Conservation (phyloP, 92 coral and sea anemone genomes). For the Bergia sp. region DNA sequence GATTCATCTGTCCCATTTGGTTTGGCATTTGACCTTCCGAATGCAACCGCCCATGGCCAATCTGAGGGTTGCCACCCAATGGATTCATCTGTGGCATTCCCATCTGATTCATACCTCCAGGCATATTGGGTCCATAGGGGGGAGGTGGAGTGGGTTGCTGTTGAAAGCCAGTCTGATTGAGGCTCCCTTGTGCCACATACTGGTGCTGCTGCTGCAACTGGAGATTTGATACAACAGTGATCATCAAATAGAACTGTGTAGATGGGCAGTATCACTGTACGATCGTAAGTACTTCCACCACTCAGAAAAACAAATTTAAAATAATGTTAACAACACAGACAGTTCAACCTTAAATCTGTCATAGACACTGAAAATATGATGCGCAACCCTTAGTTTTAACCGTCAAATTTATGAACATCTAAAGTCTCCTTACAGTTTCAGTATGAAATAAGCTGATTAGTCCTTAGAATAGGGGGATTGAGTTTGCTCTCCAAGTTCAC, state of each 20-base stretch:
- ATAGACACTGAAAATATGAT: too few species aligned
- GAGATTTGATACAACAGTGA: neutral
- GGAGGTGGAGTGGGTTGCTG: constrained; percentile 87
- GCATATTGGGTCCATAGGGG: constrained; percentile 76
- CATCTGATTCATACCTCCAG: constrained; percentile 47
- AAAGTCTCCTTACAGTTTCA: too few species aligned
- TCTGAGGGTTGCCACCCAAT: constrained; percentile 51
- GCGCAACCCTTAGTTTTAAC: too few species aligned
- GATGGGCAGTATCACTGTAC: too few species aligned
- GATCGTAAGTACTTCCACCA: too few species aligned
- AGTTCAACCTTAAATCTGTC: too few species aligned
- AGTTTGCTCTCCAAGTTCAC: neutral
- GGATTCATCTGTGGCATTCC: constrained; percentile 49
- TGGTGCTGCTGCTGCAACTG: constrained; percentile 67
- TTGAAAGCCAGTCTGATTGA: constrained; percentile 71
- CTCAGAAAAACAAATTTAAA: too few species aligned
- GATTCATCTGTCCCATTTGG: constrained; percentile 62
- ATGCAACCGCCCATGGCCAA: constrained; percentile 60
- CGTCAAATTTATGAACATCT: too few species aligned
- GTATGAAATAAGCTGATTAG: too few species aligned
- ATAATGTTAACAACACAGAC: too few species aligned
- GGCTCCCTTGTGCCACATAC: constrained; percentile 52
- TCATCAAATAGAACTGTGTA: too few species aligned
- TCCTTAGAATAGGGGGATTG: too few species aligned
- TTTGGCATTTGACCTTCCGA: constrained; percentile 48